A percentile compares a stretch with the other conserved stretches of the same genome.
These are phyloP conservation scores for Pitta sordida DNA, from an alignment of 2,113 vertebrate species.

Conservation along the genomic window DNA sequence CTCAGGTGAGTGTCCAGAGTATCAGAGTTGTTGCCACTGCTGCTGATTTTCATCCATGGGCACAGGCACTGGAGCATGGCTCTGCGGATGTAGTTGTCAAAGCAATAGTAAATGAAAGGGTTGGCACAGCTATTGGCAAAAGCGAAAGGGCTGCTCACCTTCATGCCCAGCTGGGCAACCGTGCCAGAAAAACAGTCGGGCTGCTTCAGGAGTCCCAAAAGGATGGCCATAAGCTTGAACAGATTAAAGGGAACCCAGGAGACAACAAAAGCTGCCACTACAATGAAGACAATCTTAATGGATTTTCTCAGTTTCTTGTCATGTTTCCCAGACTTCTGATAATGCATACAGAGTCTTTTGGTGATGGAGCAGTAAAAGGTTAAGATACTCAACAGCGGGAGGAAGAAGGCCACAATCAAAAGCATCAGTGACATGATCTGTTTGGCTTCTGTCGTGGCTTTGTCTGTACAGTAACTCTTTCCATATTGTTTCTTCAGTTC, in stretches of 20 bases:
- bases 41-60: conserved; percentile 46
- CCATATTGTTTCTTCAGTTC: conserved; percentile 40
- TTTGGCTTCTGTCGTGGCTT: background rate
- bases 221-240: conserved; percentile 68
- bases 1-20: conserved; percentile 63
- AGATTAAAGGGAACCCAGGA: conserved; percentile 79
- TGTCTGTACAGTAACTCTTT: conserved; percentile 64
- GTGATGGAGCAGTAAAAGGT: conserved; percentile 75
- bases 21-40: conserved; percentile 31
- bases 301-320: conserved; percentile 75
- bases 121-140: conserved; percentile 80
- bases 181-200: background rate
- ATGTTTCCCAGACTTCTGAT: conserved; percentile 63
- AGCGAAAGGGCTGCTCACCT: conserved; percentile 71
- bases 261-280: conserved; percentile 71
- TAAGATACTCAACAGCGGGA: conserved; percentile 72
- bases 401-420: conserved; percentile 73
- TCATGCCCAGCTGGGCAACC: conserved; percentile 55
- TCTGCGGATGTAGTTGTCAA: conserved; percentile 69
- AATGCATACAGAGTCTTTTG: conserved; percentile 71
- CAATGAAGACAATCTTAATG: conserved; percentile 71
- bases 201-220: conserved; percentile 39
- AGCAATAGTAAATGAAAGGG: conserved; percentile 76
- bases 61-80: conserved; percentile 55
- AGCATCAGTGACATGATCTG: conserved; percentile 27